These are phyloP conservation scores for Aptenodytes patagonicus DNA, from an alignment of 2,113 vertebrate genomes.

Conservation along the genomic window DNA sequence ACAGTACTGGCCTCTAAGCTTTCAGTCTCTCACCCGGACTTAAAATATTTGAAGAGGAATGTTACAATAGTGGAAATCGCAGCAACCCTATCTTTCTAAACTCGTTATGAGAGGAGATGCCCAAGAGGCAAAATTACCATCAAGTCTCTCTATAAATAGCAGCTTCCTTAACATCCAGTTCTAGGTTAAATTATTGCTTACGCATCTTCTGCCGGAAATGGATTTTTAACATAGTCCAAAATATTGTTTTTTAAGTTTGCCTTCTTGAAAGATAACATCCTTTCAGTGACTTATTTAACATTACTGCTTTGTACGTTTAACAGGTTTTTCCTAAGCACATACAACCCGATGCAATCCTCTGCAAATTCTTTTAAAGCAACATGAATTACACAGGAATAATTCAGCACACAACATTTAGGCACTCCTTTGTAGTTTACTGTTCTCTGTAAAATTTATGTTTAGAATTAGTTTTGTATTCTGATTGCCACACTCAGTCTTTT, in stretches of 20 bases:
- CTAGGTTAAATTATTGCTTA: slow-evolving; percentile 5
- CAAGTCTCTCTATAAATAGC: not conserved
- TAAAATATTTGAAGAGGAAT: slow-evolving; percentile 20
- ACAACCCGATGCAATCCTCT: not conserved
- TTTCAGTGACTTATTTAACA: not conserved
- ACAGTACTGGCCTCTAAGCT: slow-evolving; percentile 24
- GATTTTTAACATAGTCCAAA: not conserved
- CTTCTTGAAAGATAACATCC: not conserved
- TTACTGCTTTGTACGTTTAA: not conserved
- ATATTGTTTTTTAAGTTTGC: not conserved
- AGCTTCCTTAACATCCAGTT: slow-evolving; percentile 37
- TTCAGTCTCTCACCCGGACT: not conserved
- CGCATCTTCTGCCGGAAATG: not conserved
- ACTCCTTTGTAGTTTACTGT: not conserved
- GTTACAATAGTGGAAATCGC: not conserved
- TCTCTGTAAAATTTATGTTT: not conserved
- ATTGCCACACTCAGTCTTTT: not conserved
- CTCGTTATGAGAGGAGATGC: not conserved
- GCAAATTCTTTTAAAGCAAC: not conserved
- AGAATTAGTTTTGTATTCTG: not conserved
- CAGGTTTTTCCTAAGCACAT: not conserved
- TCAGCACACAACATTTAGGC: slow-evolving; percentile 9
- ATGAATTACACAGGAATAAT: not conserved
- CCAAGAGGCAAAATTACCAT: not conserved
- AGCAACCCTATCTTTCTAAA: not conserved